phyloP scores from a whole-genome alignment of 1,140 invertebrate genomes.

The Lepidurus arcticus region DNA sequence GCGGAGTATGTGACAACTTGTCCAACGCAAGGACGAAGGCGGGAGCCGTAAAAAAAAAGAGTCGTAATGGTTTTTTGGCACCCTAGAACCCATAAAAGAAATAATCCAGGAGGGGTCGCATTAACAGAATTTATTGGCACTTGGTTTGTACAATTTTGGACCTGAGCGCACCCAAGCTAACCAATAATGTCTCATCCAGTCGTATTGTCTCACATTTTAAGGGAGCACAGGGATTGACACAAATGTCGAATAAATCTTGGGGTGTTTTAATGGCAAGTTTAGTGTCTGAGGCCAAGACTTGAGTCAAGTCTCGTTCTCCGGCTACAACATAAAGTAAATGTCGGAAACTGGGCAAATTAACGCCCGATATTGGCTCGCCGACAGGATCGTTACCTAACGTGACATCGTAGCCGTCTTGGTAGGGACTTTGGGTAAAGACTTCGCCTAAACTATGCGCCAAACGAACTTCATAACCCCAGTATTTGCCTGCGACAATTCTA shows the following conservation, averaged over 20 bases:
- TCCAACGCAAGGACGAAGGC: neutral
- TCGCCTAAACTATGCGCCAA: constrained; percentile 48
- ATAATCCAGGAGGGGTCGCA: neutral
- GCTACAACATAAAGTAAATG: constrained; percentile 86
- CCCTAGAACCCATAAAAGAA: neutral
- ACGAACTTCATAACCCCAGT: constrained; percentile 56
- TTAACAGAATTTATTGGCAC: neutral
- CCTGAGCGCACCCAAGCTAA: neutral
- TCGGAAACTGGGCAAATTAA: constrained; percentile 51
- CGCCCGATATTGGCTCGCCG: constrained; percentile 40
- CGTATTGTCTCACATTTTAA: neutral
- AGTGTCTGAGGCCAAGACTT: constrained; percentile 76
- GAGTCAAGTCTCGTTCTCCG: constrained; percentile 83
- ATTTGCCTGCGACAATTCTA: constrained; percentile 46
- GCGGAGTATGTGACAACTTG: neutral
- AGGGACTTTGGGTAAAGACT: constrained; percentile 50
- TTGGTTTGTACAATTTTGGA: neutral
- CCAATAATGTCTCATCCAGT: neutral
- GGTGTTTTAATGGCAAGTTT: constrained; percentile 69
- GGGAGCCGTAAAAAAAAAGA: neutral
- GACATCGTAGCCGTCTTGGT: constrained; percentile 51
- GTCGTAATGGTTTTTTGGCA: neutral
- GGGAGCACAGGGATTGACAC: neutral
- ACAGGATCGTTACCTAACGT: constrained; percentile 45
- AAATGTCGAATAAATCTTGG: constrained; percentile 67